These are phyloP conservation scores for Hippoglossus stenolepis DNA, from an alignment of 2,113 vertebrate genomes.

Conservation along the genomic window DNA sequence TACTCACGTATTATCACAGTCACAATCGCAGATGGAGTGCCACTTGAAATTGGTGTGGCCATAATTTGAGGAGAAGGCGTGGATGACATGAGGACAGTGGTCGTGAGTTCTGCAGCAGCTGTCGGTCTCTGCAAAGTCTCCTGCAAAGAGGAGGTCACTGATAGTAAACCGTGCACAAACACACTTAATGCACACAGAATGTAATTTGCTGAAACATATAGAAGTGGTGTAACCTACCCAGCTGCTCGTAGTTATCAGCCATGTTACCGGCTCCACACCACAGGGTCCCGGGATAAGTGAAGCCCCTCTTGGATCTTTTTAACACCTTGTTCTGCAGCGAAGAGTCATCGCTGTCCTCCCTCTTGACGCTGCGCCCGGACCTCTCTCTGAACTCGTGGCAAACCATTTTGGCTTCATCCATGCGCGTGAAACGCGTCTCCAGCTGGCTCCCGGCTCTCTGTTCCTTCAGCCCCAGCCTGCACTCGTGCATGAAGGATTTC, in stretches of 20 bases:
- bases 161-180: background rate
- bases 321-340: conserved; percentile 19
- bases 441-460: conserved; percentile 23
- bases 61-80: conserved; percentile 87
- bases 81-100: conserved; percentile 90
- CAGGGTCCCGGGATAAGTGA: conserved; percentile 88
- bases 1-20: conserved; percentile 90
- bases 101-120: conserved; percentile 91
- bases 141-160: conserved; percentile 69
- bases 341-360: background rate
- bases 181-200: background rate
- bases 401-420: conserved; percentile 67
- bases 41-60: conserved; percentile 91
- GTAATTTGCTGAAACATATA: background rate
- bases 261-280: conserved; percentile 89
- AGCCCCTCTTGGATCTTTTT: conserved; percentile 82
- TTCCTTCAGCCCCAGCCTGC: conserved; percentile 55
- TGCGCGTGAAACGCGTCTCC: conserved; percentile 56
- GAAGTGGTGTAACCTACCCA: conserved; percentile 75
- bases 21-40: conserved; percentile 90
- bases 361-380: conserved; percentile 3
- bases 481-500: conserved; percentile 75
- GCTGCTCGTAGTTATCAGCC: conserved; percentile 82
- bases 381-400: conserved; percentile 66
- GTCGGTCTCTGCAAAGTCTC: conserved; percentile 87